Conservation (phyloP, 1,140 invertebrate genomes). For the Microplitis demolitor region DNA sequence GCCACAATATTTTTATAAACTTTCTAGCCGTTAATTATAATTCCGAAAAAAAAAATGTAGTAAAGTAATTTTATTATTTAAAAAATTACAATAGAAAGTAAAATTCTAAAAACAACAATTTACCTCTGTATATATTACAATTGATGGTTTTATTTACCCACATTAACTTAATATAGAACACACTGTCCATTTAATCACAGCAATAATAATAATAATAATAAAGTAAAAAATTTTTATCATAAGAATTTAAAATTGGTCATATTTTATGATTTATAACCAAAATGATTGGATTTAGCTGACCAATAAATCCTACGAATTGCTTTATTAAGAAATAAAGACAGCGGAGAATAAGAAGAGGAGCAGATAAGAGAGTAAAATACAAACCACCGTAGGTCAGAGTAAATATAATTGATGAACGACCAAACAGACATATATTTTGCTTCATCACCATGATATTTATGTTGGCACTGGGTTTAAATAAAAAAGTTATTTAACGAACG, state of each 20-base stretch:
- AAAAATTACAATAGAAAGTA: no score
- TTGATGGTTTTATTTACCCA: no score
- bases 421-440: neutral
- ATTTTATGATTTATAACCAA: slow-evolving; percentile 1
- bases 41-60: no score
- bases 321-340: slow-evolving; percentile 10
- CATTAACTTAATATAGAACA: no score
- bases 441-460: neutral
- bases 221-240: no score
- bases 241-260: neutral
- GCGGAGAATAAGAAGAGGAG: neutral
- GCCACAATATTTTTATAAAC: no score
- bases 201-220: no score
- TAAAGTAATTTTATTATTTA: no score
- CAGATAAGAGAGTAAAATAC: neutral
- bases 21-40: no score
- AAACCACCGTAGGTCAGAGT: neutral
- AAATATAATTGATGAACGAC: neutral
- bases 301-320: slow-evolving; percentile 7
- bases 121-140: no score
- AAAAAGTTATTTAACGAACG: slow-evolving; percentile 9
- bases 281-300: slow-evolving; percentile 18
- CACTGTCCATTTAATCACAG: no score
- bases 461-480: neutral
- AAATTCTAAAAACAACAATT: no score